These are phyloP conservation scores for Vanacampus margaritifer DNA, from an alignment of 2,113 vertebrate species.

Conservation along the genomic window DNA sequence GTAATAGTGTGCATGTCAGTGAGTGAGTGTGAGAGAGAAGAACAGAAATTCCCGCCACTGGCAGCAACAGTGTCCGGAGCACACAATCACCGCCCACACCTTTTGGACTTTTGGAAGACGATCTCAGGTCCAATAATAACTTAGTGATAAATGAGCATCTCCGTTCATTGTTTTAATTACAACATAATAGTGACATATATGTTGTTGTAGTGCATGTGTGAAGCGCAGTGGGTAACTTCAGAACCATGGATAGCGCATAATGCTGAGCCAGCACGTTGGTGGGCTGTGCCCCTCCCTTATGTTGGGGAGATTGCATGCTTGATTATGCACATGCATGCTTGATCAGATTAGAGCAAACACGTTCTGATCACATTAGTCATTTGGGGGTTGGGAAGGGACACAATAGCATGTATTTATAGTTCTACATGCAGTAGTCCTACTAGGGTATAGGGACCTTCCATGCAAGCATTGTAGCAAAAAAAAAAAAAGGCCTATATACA, in stretches of 20 bases:
- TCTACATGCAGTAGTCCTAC: neutral
- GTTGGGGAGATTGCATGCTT: conserved; percentile 6
- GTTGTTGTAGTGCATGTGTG: neutral
- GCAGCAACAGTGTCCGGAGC: conserved; percentile 61
- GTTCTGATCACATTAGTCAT: conserved; percentile 1
- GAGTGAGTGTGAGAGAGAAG: neutral
- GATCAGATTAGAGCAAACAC: conserved; percentile 9
- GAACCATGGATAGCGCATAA: conserved; percentile 38
- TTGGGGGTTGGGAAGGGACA: neutral
- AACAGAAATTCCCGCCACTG: conserved; percentile 28
- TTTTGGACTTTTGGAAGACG: conserved; percentile 5
- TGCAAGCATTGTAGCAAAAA: neutral
- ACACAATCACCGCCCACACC: conserved; percentile 53
- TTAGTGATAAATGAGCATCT: neutral
- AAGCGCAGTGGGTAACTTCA: conserved; percentile 19
- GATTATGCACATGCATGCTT: conserved; percentile 9
- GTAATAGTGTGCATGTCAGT: neutral
- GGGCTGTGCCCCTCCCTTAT: conserved; percentile 3
- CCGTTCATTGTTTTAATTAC: neutral
- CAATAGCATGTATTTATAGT: neutral
- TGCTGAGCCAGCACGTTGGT: conserved; percentile 37
- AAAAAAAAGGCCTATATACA: too few relatives aligned
- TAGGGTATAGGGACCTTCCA: neutral
- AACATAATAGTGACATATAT: neutral
- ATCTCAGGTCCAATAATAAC: neutral